A percentile compares a stretch with the other conserved stretches of the same genome.
phyloP scores from a whole-genome alignment of 2,888 invertebrate species.

The Pyrochroa serraticornis region DNA sequence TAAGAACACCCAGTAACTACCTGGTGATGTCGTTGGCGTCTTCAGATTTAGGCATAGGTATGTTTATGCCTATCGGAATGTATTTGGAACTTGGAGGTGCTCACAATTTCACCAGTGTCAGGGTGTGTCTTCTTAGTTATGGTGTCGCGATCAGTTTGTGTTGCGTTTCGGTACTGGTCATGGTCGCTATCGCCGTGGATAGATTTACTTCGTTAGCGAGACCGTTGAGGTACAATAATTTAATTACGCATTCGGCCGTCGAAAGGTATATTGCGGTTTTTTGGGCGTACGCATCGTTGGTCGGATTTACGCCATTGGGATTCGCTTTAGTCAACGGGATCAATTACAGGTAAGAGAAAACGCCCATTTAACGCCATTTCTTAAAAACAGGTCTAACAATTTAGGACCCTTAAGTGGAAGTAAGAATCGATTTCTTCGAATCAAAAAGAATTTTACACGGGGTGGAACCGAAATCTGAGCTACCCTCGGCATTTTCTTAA shows the following conservation, averaged over 20 bases:
- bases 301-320: constrained; percentile 63
- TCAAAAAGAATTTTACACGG: too few relatives aligned
- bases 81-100: constrained; percentile 63
- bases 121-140: constrained; percentile 64
- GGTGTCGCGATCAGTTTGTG: constrained; percentile 65
- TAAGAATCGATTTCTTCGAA: too few relatives aligned
- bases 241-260: constrained; percentile 67
- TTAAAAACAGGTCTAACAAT: too few relatives aligned
- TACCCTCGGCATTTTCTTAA: too few relatives aligned
- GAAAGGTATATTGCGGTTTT: constrained; percentile 63
- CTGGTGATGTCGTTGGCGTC: constrained; percentile 66
- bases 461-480: too few relatives aligned
- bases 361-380: too few relatives aligned
- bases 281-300: constrained; percentile 64
- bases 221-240: constrained; percentile 67
- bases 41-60: constrained; percentile 65
- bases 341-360: constrained; percentile 41
- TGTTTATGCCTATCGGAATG: constrained; percentile 66
- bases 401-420: too few relatives aligned
- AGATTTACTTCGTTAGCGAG: constrained; percentile 66
- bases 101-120: constrained; percentile 55
- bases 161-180: constrained; percentile 65
- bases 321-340: constrained; percentile 56
- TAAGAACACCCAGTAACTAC: constrained; percentile 68
- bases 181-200: constrained; percentile 68